Conservation (phyloP, 2,797 vertebrate genomes). For the Perodicticus potto region DNA sequence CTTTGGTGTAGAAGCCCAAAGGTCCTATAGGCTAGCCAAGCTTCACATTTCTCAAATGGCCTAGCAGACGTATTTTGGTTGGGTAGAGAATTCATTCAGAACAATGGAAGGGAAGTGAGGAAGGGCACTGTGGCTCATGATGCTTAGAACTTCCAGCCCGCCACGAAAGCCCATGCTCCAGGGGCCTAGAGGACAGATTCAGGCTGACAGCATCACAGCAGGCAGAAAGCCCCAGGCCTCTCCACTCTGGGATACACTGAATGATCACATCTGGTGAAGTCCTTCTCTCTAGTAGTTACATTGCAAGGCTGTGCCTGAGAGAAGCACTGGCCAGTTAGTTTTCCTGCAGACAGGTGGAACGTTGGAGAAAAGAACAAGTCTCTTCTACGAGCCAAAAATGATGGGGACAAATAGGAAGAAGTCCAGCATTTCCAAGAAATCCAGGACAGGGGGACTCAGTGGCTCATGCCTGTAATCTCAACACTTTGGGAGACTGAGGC, state of each 20-base stretch:
- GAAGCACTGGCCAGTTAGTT: background rate
- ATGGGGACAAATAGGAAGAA: background rate
- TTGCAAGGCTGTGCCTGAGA: background rate
- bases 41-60: background rate
- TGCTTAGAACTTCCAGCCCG: slow-evolving; percentile 51
- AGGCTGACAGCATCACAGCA: too few species aligned
- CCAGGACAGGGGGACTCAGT: background rate
- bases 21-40: background rate
- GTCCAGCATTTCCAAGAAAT: background rate
- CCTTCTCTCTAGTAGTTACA: background rate
- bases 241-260: background rate
- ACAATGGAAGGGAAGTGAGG: slow-evolving; percentile 64
- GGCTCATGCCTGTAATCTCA: too few species aligned
- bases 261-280: background rate
- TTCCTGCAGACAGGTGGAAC: background rate
- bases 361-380: background rate
- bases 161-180: background rate
- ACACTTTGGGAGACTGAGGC: too few species aligned
- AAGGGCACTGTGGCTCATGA: slow-evolving; percentile 61
- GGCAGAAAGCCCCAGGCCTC: background rate
- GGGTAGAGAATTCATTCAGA: slow-evolving; percentile 61
- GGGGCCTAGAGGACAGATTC: background rate
- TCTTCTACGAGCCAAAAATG: background rate
- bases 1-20: background rate
- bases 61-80: slow-evolving; percentile 50